Percentiles rank a stretch among this genome's conserved stretches.
Conservation (phyloP, 2,797 vertebrate genomes). For the Lophotriccus pileatus region DNA sequence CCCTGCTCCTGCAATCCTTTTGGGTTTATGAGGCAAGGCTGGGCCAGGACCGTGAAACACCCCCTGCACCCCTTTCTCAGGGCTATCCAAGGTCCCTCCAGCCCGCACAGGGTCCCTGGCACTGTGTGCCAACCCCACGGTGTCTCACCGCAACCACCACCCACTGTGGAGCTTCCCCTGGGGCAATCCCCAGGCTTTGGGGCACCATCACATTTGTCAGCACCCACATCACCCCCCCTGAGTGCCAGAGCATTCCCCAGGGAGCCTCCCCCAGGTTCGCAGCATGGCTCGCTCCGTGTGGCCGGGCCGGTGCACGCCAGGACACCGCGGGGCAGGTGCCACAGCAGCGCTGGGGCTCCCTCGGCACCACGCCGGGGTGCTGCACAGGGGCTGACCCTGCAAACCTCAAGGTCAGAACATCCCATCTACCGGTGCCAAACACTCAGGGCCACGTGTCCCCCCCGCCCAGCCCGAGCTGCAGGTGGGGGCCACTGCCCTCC, state of each 20-base stretch:
- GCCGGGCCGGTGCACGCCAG: background rate
- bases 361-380: background rate
- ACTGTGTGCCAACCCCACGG: rapidly evolving
- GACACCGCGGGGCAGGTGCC: rapidly evolving
- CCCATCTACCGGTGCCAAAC: background rate
- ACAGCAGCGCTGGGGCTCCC: rapidly evolving
- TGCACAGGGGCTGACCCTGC: background rate
- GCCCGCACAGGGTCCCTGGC: background rate
- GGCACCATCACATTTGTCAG: background rate
- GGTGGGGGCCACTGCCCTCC: background rate
- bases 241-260: background rate
- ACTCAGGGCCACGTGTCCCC: rapidly evolving
- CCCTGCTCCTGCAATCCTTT: rapidly evolving
- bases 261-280: rapidly evolving
- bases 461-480: background rate
- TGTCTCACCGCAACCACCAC: rapidly evolving
- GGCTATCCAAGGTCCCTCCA: background rate
- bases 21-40: background rate
- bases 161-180: rapidly evolving
- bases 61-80: rapidly evolving
- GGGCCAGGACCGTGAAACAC: rapidly evolving
- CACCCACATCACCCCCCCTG: background rate
- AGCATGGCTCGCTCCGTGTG: rapidly evolving
- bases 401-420: background rate
- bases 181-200: background rate